Evolutionary conservation across 2,113 vertebrate species (phyloP), one percentile per base, ranked within the genome.

Genomic region (Trochalopteron elliotii): DNA sequence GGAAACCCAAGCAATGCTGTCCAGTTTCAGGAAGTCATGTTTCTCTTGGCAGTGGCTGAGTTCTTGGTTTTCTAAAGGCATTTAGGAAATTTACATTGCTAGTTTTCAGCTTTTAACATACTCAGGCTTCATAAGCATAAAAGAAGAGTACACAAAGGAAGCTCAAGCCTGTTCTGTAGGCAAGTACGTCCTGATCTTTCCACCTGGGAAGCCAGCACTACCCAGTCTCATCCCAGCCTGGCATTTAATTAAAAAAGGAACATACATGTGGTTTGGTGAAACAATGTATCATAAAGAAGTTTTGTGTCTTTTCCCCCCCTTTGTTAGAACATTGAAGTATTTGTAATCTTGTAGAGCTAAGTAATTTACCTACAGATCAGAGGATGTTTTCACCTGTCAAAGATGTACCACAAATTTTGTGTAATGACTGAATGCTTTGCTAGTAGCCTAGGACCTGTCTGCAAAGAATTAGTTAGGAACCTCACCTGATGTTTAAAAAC

Each of bases 21-120:
- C 80, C 90, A 94, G 76, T 85, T 96, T 97, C 96, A 97, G 97
- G 96, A 98, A 97, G 72, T 95, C 49, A 45, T 88, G 93, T 96
- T 96, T 91, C 70, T 96, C 90, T 97, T 97, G 97, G 97, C 97
- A 98, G 67, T 39, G 60, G 28, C 53, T 64, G 77, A 95, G 78
- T 95, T 98, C 93, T 97, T 97, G 96, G 89, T 96, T 97, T 96
- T 97, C 96, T 97, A 96, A 97, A 93, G 94, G 69, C 57, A 87
- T 96, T 95, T 96, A 86, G 93, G 94, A 97, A 98, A 96, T 94
- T 49, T 90, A 88, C 53, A 72, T 82, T 56, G 37, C 35, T 72
- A 57, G 68, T 90, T 95, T 94, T 75, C 77, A 91, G 70, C 90
- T 98, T 96, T 97, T 96, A 97, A 95, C 53, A 78, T 80, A 83